Conservation (phyloP, 1,140 invertebrate species). For the Hyles vespertilio region DNA sequence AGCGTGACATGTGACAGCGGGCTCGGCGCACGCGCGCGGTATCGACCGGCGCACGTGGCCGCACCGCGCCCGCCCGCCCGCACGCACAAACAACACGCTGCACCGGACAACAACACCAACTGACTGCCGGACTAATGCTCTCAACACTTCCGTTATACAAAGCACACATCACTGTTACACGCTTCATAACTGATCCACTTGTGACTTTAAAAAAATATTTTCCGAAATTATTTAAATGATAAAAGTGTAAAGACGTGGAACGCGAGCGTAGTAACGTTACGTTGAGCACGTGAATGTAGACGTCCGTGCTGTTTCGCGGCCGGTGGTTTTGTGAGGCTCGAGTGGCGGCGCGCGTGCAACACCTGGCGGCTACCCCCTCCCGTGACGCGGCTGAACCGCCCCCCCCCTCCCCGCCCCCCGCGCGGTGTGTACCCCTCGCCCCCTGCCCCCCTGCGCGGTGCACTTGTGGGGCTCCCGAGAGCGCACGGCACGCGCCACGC, state of each 20-base stretch:
- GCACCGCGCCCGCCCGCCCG: conserved; percentile 14
- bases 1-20: conserved; percentile 38
- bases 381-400: conserved; percentile 4
- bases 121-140: neutral
- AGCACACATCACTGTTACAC: neutral
- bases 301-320: conserved; percentile 32
- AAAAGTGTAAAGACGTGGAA: no score
- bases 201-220: no score
- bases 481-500: conserved; percentile 44
- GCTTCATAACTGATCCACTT: no score
- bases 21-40: conserved; percentile 46
- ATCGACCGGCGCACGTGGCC: conserved; percentile 68
- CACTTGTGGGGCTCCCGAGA: conserved; percentile 63
- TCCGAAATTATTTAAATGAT: no score
- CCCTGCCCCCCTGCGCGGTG: conserved; percentile 28
- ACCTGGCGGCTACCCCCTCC: conserved; percentile 39
- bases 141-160: conserved; percentile 9
- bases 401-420: neutral
- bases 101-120: conserved; percentile 14
- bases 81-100: conserved; percentile 53
- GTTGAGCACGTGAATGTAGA: neutral
- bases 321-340: conserved; percentile 40
- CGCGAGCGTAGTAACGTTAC: no score
- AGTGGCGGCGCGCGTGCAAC: conserved; percentile 42
- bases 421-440: no score